Conservation (phyloP, 1,140 invertebrate genomes). For the Linepithema humile region DNA sequence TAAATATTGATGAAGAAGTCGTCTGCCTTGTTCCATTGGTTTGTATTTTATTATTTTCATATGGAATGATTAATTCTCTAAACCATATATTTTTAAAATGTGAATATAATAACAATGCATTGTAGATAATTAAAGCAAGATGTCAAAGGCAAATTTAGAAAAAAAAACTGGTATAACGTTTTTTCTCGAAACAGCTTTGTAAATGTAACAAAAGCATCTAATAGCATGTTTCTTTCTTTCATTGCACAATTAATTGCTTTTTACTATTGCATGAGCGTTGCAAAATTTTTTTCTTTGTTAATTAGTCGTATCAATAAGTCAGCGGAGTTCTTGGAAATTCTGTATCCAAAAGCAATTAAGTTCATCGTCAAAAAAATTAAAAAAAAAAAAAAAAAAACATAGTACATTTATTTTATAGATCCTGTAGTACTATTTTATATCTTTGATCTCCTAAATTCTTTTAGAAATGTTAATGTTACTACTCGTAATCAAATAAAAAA, state of each 20-base stretch:
- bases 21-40: not conserved
- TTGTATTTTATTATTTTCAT: not conserved
- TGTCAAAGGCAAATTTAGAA: not conserved
- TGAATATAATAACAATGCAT: not conserved
- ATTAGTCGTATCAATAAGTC: not conserved
- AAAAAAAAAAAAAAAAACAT: not conserved
- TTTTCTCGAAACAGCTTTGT: not conserved
- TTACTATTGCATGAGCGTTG: conserved; percentile 25
- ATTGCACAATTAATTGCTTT: not conserved
- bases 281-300: not conserved
- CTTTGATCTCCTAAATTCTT: not conserved
- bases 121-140: not conserved
- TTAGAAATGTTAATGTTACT: not conserved
- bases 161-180: conserved; percentile 8
- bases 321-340: too few species aligned
- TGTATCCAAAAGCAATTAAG: too few species aligned
- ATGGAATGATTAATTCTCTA: not conserved
- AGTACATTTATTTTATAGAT: not conserved
- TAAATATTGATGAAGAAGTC: not conserved
- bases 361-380: too few species aligned
- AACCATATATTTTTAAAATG: not conserved
- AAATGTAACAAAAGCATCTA: not conserved
- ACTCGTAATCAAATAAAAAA: not conserved
- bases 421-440: not conserved
- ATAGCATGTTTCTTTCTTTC: conserved; percentile 6